These are phyloP conservation scores for Nibea albiflora DNA, from an alignment of 2,113 vertebrate species.

Conservation along the genomic window DNA sequence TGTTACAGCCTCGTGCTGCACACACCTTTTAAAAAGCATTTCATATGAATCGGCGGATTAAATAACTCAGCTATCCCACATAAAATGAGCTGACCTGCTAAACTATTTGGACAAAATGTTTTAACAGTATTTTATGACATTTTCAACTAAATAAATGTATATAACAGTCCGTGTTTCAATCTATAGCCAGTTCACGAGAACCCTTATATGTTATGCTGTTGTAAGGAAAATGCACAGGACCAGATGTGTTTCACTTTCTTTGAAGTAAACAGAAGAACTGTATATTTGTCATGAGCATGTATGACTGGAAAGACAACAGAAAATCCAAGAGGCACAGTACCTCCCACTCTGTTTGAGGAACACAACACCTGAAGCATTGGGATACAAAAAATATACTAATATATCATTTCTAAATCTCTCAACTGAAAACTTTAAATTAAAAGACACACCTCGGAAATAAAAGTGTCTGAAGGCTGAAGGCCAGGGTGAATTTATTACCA, in stretches of 20 bases:
- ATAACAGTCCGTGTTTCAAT: not conserved
- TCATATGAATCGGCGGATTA: constrained; percentile 4
- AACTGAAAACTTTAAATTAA: not conserved
- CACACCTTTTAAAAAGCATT: constrained; percentile 12
- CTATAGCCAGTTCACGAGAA: not conserved
- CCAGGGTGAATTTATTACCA: constrained; percentile 14
- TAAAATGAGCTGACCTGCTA: constrained; percentile 2
- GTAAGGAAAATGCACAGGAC: not conserved
- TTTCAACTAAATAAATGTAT: not conserved
- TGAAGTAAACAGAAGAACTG: not conserved
- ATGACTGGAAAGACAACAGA: not conserved
- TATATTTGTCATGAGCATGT: not conserved
- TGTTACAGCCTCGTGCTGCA: constrained; percentile 14
- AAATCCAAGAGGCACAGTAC: not conserved
- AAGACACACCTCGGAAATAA: constrained; percentile 6
- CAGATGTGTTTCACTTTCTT: constrained; percentile 6
- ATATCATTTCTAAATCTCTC: not conserved
- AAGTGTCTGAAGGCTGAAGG: constrained; percentile 26
- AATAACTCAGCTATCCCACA: constrained; percentile 8
- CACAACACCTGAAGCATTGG: not conserved
- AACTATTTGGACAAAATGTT: not conserved
- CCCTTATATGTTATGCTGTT: not conserved
- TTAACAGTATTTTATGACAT: not conserved
- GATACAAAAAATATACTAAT: not conserved
- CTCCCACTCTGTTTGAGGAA: not conserved